phyloP scores from a whole-genome alignment of 2,797 vertebrate genomes.

The Leptodactylus fallax region DNA sequence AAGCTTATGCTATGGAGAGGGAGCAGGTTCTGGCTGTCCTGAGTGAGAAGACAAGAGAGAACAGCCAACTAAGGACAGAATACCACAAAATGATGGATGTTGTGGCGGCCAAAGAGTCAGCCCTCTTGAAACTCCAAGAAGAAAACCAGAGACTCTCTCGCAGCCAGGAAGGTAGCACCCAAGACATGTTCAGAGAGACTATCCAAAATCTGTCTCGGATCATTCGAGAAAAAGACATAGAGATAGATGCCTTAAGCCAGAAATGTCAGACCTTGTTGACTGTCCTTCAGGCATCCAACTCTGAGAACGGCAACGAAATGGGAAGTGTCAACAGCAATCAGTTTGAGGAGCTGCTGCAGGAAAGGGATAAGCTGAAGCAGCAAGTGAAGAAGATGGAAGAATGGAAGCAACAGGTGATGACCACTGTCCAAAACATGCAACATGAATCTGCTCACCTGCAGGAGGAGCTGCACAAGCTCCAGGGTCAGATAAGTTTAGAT shows the following conservation, averaged over 20 bases:
- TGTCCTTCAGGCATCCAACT: slow-evolving; percentile 85
- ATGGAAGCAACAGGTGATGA: slow-evolving; percentile 99
- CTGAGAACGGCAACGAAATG: slow-evolving; percentile 70
- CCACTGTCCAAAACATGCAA: slow-evolving; percentile 97
- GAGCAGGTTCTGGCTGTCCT: slow-evolving; percentile 92
- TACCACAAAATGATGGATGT: slow-evolving; percentile 94
- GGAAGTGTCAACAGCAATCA: slow-evolving; percentile 93
- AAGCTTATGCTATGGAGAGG: slow-evolving; percentile 88
- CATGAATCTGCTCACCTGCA: slow-evolving; percentile 95
- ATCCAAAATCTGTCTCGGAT: slow-evolving; percentile 97
- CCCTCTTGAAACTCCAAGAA: slow-evolving; percentile 89
- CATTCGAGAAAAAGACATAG: slow-evolving; percentile 97
- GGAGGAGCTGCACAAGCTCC: slow-evolving; percentile 90
- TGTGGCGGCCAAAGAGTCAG: slow-evolving; percentile 90
- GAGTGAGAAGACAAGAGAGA: slow-evolving; percentile 94
- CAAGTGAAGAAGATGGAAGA: slow-evolving; percentile 99
- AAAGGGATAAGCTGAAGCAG: slow-evolving; percentile 92
- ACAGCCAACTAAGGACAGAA: slow-evolving; percentile 91
- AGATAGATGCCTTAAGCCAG: slow-evolving; percentile 95
- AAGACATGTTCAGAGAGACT: slow-evolving; percentile 97
- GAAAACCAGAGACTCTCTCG: slow-evolving; percentile 88
- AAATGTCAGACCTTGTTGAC: slow-evolving; percentile 95
- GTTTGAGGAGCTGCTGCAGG: slow-evolving; percentile 94
- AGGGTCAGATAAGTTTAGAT: slow-evolving; percentile 87
- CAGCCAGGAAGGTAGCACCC: slow-evolving; percentile 86